These are phyloP conservation scores for Pyrocoelia pectoralis DNA, from an alignment of 2,888 invertebrate genomes.

Conservation along the genomic window DNA sequence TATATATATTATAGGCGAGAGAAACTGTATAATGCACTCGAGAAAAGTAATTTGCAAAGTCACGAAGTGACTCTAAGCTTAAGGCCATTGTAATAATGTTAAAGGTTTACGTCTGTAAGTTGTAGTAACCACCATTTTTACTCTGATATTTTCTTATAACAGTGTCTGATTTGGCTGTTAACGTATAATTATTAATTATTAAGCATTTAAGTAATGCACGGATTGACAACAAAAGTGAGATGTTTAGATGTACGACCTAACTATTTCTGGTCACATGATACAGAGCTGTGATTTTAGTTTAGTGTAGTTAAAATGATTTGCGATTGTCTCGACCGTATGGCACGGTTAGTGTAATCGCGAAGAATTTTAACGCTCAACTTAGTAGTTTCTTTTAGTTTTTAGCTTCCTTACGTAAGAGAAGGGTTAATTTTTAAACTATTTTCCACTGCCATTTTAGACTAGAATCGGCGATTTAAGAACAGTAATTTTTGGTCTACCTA, in stretches of 20 bases:
- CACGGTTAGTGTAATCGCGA: constrained; percentile 17
- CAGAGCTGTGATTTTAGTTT: constrained; percentile 59
- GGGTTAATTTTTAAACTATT: constrained; percentile 43
- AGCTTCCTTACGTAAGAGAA: constrained; percentile 20
- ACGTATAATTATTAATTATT: constrained; percentile 54
- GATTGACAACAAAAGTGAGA: constrained; percentile 63
- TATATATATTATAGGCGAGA: no score
- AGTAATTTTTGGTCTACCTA: constrained; percentile 21
- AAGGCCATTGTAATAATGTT: constrained; percentile 23
- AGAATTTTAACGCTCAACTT: constrained; percentile 21
- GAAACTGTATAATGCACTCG: constrained; percentile 28
- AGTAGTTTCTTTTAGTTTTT: constrained; percentile 7
- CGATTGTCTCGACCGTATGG: constrained; percentile 21
- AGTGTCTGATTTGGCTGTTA: constrained; percentile 59
- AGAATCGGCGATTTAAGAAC: constrained; percentile 26
- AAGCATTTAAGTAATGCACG: constrained; percentile 59
- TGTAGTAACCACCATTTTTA: constrained; percentile 28
- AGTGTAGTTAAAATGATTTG: constrained; percentile 31
- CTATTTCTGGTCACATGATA: constrained; percentile 53
- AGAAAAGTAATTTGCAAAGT: constrained; percentile 28
- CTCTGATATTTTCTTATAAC: constrained; percentile 39
- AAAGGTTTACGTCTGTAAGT: constrained; percentile 34
- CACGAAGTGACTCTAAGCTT: constrained; percentile 42
- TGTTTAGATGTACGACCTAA: constrained; percentile 58
- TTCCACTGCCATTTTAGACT: constrained; percentile 56